Evolutionary conservation across 2,888 invertebrate genomes (phyloP), one percentile per base, ranked within the genome.

Genomic region (Eristalis pertinax): DNA sequence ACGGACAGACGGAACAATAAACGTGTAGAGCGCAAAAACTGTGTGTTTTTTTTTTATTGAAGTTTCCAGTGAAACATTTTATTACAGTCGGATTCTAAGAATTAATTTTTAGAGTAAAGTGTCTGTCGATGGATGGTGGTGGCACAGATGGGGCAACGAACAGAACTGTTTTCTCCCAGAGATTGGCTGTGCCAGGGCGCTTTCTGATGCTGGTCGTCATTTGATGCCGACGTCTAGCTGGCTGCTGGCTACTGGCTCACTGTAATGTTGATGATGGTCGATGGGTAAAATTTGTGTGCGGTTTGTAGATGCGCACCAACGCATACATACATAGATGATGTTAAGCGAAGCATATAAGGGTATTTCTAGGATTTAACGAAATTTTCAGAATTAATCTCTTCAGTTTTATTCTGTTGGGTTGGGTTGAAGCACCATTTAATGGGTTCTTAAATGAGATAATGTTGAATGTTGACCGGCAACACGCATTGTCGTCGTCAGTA

Each of bases 61-160:
- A 78, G 70, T 78, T 78, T 78, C 77, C 77, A 78, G 63, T 62
- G 77, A 78, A 78, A 78, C 62, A 63, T 78, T 78, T 78, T 78
- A 78, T 78, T 78, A 78, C 77, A 69, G n/a, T n/a, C 15, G 70
- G 26, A 68, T 78, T 78, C 77, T 63, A 64, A 50, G 77, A 78
- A 78, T 63, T 64, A 63, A 56, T 78, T 78, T 77, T 64, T 22
- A 63, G 64, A 63, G 63, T 38, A 64, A 50, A 73, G 73, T 73
- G 63, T 63, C 74, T 78, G 69, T 70, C 64, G 70, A 64, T 64
- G 69, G 56, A 77, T 77, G 69, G 13, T 65, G 68, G 19, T 62
- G 62, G 43, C 50, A 56, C 29, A 73, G 63, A 72, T 72, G 41
- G 29, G 41, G 72, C 60, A 62, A 26, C 43, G 11, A 10, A 69